Conservation (phyloP, 2,797 vertebrate species). For the Protonibea diacanthus region DNA sequence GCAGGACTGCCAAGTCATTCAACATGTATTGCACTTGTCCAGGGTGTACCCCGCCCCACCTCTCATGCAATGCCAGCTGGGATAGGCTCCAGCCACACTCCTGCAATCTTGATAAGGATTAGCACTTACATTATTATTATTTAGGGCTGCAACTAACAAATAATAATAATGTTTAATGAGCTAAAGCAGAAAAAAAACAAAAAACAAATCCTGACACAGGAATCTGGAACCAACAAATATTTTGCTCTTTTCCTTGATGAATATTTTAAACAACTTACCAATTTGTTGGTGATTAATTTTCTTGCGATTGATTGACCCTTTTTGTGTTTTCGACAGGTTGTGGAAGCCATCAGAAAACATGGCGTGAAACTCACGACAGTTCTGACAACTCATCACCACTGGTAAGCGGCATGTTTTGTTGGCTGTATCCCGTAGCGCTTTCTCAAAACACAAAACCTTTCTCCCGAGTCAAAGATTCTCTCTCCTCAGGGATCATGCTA, state of each 20-base stretch:
- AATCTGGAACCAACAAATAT: background rate
- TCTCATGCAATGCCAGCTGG: too few species aligned
- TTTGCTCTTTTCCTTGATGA: background rate
- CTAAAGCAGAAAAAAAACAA: background rate
- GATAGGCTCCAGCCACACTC: too few species aligned
- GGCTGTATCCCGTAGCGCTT: background rate
- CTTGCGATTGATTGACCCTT: background rate
- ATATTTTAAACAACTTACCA: background rate
- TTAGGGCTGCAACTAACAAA: too few species aligned
- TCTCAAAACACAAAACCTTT: background rate
- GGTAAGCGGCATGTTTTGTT: slow-evolving; percentile 82
- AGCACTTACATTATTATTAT: too few species aligned
- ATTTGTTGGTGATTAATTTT: background rate
- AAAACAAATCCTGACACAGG: background rate
- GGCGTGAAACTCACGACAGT: slow-evolving; percentile 93
- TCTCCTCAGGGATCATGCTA: slow-evolving; percentile 93
- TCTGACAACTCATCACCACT: slow-evolving; percentile 98
- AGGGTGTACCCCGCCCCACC: too few species aligned
- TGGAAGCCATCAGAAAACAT: slow-evolving; percentile 92
- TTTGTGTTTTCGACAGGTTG: slow-evolving; percentile 84
- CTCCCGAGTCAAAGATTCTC: background rate
- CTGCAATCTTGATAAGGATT: too few species aligned
- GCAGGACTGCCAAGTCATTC: too few species aligned
- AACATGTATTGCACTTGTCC: too few species aligned
- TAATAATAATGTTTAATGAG: too few species aligned